Evolutionary conservation across 2,797 vertebrate species (phyloP).

Genomic region (Gadopsis marmoratus): DNA sequence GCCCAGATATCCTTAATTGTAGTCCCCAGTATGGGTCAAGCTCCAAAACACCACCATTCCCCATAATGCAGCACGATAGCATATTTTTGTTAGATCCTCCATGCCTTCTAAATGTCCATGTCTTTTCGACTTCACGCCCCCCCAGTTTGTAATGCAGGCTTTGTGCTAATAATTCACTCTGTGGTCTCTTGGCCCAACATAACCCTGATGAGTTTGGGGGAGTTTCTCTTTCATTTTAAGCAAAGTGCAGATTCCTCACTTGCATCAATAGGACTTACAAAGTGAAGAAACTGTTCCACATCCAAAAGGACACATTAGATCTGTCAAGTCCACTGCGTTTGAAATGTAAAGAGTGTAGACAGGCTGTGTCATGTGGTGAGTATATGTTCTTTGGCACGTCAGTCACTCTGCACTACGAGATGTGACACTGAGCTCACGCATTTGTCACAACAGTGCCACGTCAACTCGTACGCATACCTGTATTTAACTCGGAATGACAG

Average conservation of each 20-base stretch:
- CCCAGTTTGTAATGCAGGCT: background rate
- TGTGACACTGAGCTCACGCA: conserved; percentile 71
- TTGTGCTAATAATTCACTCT: background rate
- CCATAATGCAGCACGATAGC: background rate
- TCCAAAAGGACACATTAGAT: conserved; percentile 29
- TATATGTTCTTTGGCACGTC: conserved; percentile 57
- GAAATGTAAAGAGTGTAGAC: conserved; percentile 64
- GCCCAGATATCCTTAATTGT: background rate
- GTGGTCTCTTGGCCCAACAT: background rate
- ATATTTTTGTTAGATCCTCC: background rate
- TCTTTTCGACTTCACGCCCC: background rate
- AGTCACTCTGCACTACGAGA: conserved; percentile 64
- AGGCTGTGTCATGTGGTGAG: conserved; percentile 58
- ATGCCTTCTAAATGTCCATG: background rate
- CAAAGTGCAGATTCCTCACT: conserved; percentile 9
- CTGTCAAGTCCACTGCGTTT: conserved; percentile 52
- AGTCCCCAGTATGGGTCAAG: background rate
- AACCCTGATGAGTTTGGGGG: background rate
- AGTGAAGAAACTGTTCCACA: conserved; percentile 29
- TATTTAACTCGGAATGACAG: conserved; percentile 66
- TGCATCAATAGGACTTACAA: conserved; percentile 19
- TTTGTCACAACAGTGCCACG: conserved; percentile 71
- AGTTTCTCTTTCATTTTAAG: conserved; percentile 14
- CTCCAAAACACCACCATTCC: background rate
- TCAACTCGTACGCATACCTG: conserved; percentile 67